Evolutionary conservation across 2,797 vertebrate genomes (phyloP).

Genomic region (Peromyscus attwateri): DNA sequence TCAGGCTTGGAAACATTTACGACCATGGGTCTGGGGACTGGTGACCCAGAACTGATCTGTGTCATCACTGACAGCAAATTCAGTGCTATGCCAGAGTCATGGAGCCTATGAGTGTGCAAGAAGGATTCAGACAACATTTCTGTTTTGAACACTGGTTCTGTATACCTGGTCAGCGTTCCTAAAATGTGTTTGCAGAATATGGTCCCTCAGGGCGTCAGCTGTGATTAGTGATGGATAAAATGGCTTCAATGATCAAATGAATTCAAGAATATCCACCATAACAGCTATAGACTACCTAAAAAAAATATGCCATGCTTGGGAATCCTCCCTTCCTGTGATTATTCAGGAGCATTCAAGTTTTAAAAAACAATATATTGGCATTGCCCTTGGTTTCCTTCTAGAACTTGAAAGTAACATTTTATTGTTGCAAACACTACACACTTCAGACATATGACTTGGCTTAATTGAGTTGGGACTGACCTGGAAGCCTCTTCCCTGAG

Average conservation of each 20-base stretch:
- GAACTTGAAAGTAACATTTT: background rate
- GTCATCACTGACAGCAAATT: background rate
- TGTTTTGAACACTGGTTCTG: background rate
- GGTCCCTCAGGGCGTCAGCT: background rate
- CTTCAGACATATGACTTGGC: background rate
- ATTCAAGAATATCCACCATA: background rate
- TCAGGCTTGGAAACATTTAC: background rate
- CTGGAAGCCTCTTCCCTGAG: background rate
- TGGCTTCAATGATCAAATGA: conserved; percentile 10
- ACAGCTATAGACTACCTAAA: background rate
- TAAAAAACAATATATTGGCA: background rate
- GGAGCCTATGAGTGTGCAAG: background rate
- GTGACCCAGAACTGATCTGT: background rate
- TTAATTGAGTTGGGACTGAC: background rate
- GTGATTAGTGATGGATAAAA: background rate
- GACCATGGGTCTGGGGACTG: background rate
- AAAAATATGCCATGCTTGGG: too few species aligned
- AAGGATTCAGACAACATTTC: conserved; percentile 13
- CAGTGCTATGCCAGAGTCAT: background rate
- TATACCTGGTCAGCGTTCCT: background rate
- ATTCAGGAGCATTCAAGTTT: background rate
- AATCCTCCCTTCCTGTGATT: background rate
- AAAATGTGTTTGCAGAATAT: background rate
- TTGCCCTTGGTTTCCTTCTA: background rate
- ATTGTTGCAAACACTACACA: background rate